Evolutionary conservation across 2,797 vertebrate genomes (phyloP).

Genomic region (Propithecus deckenii): DNA sequence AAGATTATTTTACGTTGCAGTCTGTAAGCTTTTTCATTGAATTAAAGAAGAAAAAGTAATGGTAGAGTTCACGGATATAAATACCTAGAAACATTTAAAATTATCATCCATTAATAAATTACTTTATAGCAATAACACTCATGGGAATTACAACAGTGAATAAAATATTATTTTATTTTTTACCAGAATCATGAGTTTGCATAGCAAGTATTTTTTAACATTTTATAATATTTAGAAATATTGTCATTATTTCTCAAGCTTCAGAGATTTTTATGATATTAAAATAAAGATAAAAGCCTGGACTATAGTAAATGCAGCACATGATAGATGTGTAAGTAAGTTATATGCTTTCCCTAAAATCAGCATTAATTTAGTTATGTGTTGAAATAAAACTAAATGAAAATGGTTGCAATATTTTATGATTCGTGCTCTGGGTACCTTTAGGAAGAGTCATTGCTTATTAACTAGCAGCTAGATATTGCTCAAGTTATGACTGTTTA

Average conservation of each 20-base stretch:
- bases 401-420: background rate
- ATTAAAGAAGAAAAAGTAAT: background rate
- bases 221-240: background rate
- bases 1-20: background rate
- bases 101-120: background rate
- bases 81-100: background rate
- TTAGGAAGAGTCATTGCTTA: background rate
- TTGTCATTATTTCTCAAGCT: background rate
- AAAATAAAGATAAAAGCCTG: background rate
- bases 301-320: background rate
- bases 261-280: background rate
- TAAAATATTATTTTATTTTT: background rate
- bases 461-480: background rate
- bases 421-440: background rate
- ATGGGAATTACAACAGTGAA: background rate
- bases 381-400: background rate
- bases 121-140: background rate
- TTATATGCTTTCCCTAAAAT: background rate
- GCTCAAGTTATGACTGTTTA: background rate
- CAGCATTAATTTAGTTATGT: background rate
- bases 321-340: background rate
- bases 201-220: background rate
- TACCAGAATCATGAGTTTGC: background rate
- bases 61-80: background rate
- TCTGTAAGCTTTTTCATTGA: background rate